Evolutionary conservation across 2,797 vertebrate species (phyloP).

Genomic region (Cryptoprocta ferox): DNA sequence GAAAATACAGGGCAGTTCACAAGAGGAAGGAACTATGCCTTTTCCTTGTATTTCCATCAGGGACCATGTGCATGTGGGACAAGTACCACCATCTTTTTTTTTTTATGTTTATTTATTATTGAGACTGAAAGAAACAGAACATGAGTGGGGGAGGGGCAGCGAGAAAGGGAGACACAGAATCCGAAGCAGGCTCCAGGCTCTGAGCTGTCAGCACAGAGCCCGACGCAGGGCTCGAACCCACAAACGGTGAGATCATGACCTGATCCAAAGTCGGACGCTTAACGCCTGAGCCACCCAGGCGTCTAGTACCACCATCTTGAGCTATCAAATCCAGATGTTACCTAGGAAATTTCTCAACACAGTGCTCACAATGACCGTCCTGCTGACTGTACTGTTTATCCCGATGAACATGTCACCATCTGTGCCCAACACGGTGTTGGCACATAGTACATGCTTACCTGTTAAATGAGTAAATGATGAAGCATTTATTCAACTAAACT

Average conservation of each 20-base stretch:
- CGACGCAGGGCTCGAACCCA: no score
- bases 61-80: neutral
- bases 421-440: neutral
- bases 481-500: neutral
- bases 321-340: neutral
- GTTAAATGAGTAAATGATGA: neutral
- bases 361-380: neutral
- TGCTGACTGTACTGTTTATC: neutral
- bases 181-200: no score
- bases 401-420: neutral
- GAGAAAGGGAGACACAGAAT: no score
- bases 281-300: no score
- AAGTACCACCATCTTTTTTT: neutral
- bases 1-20: neutral
- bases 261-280: no score
- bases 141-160: no score
- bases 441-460: neutral
- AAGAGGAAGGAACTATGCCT: neutral
- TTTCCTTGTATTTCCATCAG: neutral
- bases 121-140: no score
- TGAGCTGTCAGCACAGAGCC: no score
- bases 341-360: neutral
- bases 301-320: neutral
- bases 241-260: no score
- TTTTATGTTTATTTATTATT: no score